Conservation (phyloP, 2,888 invertebrate species). For the Sussaba pulchella region DNA sequence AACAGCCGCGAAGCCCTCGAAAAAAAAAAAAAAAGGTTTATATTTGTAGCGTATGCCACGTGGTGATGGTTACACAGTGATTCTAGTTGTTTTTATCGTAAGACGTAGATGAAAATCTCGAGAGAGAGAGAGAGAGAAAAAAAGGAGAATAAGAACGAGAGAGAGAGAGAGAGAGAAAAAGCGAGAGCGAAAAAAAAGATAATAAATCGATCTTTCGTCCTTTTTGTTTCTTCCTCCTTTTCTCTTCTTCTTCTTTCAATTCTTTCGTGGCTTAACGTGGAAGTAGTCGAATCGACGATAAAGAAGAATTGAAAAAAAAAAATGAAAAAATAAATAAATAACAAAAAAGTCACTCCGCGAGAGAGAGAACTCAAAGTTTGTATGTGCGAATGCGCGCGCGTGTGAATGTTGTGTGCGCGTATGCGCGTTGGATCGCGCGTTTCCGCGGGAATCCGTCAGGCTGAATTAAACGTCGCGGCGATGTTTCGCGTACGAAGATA, state of each 20-base stretch:
- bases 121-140: neutral
- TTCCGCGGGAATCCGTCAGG: too few species aligned
- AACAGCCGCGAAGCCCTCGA: slow-evolving; percentile 2
- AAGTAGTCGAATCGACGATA: slow-evolving; percentile 49
- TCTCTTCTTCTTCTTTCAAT: slow-evolving; percentile 46
- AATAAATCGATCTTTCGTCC: slow-evolving; percentile 10
- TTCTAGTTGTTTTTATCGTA: slow-evolving; percentile 80
- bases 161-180: neutral
- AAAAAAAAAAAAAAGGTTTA: slow-evolving; percentile 67
- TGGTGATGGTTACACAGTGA: slow-evolving; percentile 81
- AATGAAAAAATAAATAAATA: slow-evolving; percentile 8
- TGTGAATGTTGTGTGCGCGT: too few species aligned
- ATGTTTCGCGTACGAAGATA: too few species aligned
- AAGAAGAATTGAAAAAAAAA: neutral
- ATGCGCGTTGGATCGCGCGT: too few species aligned
- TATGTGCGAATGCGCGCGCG: neutral
- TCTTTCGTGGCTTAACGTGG: slow-evolving; percentile 64
- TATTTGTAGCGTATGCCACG: slow-evolving; percentile 79
- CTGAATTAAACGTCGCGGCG: too few species aligned
- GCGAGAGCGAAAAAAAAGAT: slow-evolving; percentile 8
- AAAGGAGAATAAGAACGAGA: neutral
- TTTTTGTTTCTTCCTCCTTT: slow-evolving; percentile 40
- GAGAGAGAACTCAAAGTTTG: neutral
- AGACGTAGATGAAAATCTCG: slow-evolving; percentile 56
- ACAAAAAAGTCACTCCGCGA: neutral